Base-by-base conservation (phyloP, 1,140 invertebrate genomes). In the Drosophila nasuta region DNA sequence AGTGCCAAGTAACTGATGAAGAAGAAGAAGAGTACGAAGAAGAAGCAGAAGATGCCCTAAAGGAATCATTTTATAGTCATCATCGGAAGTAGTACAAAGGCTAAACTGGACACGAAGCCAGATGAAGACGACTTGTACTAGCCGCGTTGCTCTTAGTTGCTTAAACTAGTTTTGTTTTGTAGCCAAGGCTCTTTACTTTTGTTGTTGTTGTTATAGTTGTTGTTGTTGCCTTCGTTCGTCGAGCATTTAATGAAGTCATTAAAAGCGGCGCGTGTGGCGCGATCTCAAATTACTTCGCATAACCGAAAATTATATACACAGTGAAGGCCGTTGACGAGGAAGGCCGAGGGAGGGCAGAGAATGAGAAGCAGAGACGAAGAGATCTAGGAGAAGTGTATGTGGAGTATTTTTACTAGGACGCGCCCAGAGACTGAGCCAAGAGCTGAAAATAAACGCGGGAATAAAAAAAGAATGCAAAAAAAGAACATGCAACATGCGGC, bases 211-310 rank as follows among this genome's bases (percentile, higher is more conserved):
- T 1, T 35, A 7, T 43, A 1, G 6, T n/a, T 25, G 1, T 25
- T 11, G 7, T 38, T n/a, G 25, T 57, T 20, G 59, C 60, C 60
- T 13, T 17, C 30, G 48, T 38, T 25, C 20, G 17, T 8, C 15
- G 54, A 77, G 72, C 80, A 89, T 89, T 90, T 90, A 90, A 90
- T 90, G 81, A 90, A 90, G 86, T 90, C 86, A 90, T 90, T 90
- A 89, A 89, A 89, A 89, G 86, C 86, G 79, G 86, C 86, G 86
- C 86, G 86, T 89, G 86, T 89, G 86, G 86, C 86, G 86, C 86
- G 86, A 90, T 90, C 86, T 90, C 81, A 89, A 89, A 89, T 89
- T 89, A 89, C 86, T 85, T 81, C 75, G 86, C 85, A 88, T 89
- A 88, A 89, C 85, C 85, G 75, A 88, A 88, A 88, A 88, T 88